phyloP scores from a whole-genome alignment of 2,113 vertebrate species.

The Saccopteryx bilineata region DNA sequence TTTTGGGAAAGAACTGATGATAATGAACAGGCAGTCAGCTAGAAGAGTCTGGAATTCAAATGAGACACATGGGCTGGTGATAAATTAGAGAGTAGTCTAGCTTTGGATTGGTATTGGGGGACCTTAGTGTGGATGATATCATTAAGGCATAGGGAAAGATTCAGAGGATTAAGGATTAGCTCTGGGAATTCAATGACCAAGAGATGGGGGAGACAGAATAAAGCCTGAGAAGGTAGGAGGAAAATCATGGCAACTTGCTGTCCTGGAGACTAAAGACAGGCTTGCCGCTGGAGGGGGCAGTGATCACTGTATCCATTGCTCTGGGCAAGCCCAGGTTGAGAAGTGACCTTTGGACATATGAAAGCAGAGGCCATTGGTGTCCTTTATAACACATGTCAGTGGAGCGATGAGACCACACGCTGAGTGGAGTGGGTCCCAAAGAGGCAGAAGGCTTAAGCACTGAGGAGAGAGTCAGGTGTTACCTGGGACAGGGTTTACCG shows the following conservation, averaged over 20 bases:
- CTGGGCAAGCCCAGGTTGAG: not conserved
- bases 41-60: not conserved
- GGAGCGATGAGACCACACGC: not conserved
- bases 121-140: not conserved
- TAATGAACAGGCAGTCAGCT: not conserved
- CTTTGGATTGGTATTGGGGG: not conserved
- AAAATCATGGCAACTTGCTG: fast-evolving
- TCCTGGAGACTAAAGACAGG: not conserved
- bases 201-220: not conserved
- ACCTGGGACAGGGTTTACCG: not conserved
- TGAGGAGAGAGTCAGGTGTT: fast-evolving
- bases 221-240: not conserved
- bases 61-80: not conserved
- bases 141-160: not conserved
- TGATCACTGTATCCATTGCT: not conserved
- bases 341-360: not conserved
- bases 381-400: not conserved
- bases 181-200: fast-evolving
- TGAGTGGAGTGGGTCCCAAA: not conserved
- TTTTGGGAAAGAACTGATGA: not conserved
- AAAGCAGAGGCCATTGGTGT: not conserved
- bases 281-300: no score
- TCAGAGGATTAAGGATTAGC: not conserved
- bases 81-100: not conserved
- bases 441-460: not conserved